Percentiles rank a stretch among this genome's conserved stretches.
Conservation (phyloP, 2,113 vertebrate genomes). For the Myotis brandtii region DNA sequence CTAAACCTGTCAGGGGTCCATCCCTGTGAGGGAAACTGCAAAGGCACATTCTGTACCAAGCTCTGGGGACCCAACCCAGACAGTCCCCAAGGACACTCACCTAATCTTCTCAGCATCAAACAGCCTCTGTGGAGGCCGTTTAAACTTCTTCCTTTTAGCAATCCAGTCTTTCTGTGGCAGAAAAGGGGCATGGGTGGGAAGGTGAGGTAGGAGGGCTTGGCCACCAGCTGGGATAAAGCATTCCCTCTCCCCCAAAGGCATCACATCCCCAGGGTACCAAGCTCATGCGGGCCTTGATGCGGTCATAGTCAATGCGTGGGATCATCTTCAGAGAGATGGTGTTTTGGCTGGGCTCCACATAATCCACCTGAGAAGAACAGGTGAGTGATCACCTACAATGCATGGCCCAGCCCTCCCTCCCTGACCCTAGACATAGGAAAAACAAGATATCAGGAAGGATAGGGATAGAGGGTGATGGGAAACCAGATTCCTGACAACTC, state of each 20-base stretch:
- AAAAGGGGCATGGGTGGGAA: not conserved
- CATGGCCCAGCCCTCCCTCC: not conserved
- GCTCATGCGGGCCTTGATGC: conserved; percentile 97
- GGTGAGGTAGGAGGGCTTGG: not conserved
- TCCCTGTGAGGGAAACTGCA: not conserved
- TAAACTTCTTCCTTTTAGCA: conserved; percentile 96
- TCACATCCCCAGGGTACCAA: conserved; percentile 84
- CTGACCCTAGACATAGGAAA: not conserved
- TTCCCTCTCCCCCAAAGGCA: accelerated
- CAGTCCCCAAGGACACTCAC: conserved; percentile 77
- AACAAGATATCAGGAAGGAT: not conserved
- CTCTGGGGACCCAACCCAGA: not conserved
- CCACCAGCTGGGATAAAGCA: not conserved
- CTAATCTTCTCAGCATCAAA: conserved; percentile 97
- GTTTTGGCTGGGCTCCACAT: conserved; percentile 97
- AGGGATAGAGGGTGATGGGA: not conserved
- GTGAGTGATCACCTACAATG: not conserved
- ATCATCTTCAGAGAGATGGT: conserved; percentile 99
- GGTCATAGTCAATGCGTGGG: conserved; percentile 95
- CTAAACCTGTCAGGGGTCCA: not conserved
- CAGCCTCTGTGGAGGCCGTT: conserved; percentile 93
- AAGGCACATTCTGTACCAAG: not conserved
- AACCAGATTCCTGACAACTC: not conserved
- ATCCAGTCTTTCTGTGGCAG: conserved; percentile 95
- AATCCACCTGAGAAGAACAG: conserved; percentile 90